phyloP scores from a whole-genome alignment of 2,113 vertebrate genomes.

The Acrocephalus arundinaceus region DNA sequence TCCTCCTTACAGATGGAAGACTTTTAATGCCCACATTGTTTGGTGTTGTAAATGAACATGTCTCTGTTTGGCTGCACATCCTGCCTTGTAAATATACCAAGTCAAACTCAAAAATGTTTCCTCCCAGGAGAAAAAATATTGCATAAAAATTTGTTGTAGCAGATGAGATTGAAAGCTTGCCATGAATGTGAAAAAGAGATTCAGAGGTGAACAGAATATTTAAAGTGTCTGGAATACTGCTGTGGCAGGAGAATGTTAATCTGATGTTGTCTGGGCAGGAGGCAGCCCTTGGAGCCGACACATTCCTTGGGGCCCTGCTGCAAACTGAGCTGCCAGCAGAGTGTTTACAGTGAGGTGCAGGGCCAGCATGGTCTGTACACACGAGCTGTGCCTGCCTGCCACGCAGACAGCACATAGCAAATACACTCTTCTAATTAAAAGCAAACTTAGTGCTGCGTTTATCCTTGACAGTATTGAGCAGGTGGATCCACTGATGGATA shows the following conservation, averaged over 20 bases:
- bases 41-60: neutral
- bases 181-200: constrained; percentile 8
- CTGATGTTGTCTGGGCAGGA: constrained; percentile 42
- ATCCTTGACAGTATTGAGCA: neutral
- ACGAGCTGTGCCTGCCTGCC: neutral
- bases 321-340: constrained; percentile 17
- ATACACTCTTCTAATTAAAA: neutral
- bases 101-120: neutral
- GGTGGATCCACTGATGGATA: neutral
- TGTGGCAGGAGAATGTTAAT: constrained; percentile 36
- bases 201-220: constrained; percentile 9
- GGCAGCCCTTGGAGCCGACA: constrained; percentile 15
- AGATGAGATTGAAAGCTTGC: constrained; percentile 4
- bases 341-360: constrained; percentile 23
- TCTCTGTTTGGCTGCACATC: neutral
- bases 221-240: constrained; percentile 42
- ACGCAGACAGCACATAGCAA: neutral
- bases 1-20: neutral
- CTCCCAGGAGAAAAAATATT: neutral
- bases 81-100: neutral
- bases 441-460: neutral
- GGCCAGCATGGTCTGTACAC: neutral
- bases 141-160: neutral
- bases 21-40: constrained; percentile 2
- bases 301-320: constrained; percentile 48